Base-by-base conservation (phyloP, 2,113 vertebrate species). In the Cheilinus undulatus region DNA sequence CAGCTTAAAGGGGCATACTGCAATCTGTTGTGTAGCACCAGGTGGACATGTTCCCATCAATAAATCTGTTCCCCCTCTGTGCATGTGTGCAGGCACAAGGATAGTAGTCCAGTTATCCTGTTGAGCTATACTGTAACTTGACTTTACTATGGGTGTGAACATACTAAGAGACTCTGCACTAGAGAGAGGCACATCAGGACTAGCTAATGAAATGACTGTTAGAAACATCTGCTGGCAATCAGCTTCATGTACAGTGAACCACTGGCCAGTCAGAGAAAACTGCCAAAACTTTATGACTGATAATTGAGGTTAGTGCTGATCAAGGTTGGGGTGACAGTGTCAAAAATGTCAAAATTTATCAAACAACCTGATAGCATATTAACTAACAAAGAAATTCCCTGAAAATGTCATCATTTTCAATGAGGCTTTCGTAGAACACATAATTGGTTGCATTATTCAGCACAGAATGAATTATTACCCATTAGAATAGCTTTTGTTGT, bases 381-480 rank as follows among this genome's bases (percentile, higher is more conserved):
- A 6, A 43, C 4, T 34, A 10, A 51, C 42, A 65, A 61, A 82
- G 46, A 30, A 20, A 69, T 52, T 71, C 15, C 15, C 30, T 48
- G 12, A 58, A 26, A 52, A 12, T n/a, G 60, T 57, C 27, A 60
- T 51, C 5, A 62, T 53, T 66, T n/a, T 75, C 28, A 73, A 51
- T 56, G 17, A 58, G 50, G 51, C 70, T 77, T 80, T 77, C 4
- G 2, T 17, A 24, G 40, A 69, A 62, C 5, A 2, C 57, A 52
- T 46, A 49, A 69, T 61, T 50, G 24, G 64, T 67, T 73, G 46
- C 67, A 73, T 82, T 60, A 52, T 87, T 87, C 42, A 67, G 40
- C 2, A 3, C 23, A 78, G 53, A 73, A 20, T 45, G 42, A 45
- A 45, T 45, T n/a, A 45, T 2, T 9, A 28, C n/a, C 53, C 23